Conservation (phyloP, 2,797 vertebrate genomes). For the Acanthis flammea region DNA sequence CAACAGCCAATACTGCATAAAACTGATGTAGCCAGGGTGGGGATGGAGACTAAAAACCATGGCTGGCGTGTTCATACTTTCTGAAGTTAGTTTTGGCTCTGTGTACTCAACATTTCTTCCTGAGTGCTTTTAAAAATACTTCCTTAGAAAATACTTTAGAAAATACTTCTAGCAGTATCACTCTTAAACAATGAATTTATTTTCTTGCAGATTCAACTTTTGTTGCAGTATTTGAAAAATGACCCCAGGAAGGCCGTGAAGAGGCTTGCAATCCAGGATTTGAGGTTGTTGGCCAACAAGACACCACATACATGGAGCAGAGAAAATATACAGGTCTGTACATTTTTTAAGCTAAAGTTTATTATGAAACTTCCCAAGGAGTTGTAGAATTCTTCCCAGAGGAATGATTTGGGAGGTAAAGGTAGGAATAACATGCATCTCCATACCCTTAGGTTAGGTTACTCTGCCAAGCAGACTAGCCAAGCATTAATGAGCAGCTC, state of each 20-base stretch:
- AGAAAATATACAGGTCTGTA: constrained; percentile 90
- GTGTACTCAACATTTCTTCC: neutral
- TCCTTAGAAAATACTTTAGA: neutral
- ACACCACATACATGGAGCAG: constrained; percentile 95
- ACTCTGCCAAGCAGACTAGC: neutral
- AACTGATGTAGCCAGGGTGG: neutral
- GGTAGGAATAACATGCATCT: neutral
- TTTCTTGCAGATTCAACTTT: constrained; percentile 85
- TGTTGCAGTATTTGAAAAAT: constrained; percentile 92
- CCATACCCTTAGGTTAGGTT: neutral
- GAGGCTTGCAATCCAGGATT: constrained; percentile 89
- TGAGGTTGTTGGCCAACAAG: constrained; percentile 92
- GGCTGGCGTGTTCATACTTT: neutral
- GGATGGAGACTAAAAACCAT: neutral
- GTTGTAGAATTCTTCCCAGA: neutral
- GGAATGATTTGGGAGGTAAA: neutral
- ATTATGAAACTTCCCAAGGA: neutral
- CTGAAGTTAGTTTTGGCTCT: neutral
- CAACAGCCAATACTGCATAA: neutral
- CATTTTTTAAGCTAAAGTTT: neutral
- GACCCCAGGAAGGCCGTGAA: constrained; percentile 95
- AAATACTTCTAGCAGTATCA: neutral
- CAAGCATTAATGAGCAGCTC: neutral
- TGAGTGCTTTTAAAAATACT: neutral
- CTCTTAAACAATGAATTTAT: neutral